A percentile compares a stretch with the other conserved stretches of the same genome.
Conservation (phyloP, 2,888 invertebrate genomes). For the Leptogaster cylindrica region DNA sequence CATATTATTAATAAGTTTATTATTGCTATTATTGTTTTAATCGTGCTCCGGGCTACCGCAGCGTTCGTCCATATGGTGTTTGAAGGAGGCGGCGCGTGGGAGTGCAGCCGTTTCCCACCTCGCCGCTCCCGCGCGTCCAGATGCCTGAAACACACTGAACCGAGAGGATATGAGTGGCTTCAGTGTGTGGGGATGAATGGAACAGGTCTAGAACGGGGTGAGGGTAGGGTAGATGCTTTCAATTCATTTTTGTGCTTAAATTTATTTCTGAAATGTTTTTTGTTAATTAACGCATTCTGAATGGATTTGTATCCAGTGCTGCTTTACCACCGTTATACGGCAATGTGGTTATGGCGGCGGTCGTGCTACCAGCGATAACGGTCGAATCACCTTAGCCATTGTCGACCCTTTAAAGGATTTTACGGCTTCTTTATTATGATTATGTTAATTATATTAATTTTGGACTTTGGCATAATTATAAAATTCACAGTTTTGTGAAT, state of each 20-base stretch:
- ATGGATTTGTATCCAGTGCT: slow-evolving; percentile 21
- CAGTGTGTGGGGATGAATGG: background rate
- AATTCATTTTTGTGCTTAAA: slow-evolving; percentile 47
- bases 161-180: background rate
- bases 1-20: slow-evolving; percentile 46
- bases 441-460: slow-evolving; percentile 42
- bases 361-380: slow-evolving; percentile 23
- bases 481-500: slow-evolving; percentile 17
- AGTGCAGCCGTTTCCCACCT: background rate
- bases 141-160: background rate
- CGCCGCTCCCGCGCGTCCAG: background rate
- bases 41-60: slow-evolving; percentile 21
- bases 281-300: slow-evolving; percentile 45
- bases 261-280: slow-evolving; percentile 47
- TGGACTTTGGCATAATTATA: slow-evolving; percentile 24
- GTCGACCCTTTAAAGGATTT: slow-evolving; percentile 39
- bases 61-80: background rate
- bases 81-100: background rate
- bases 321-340: slow-evolving; percentile 7
- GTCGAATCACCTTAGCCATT: slow-evolving; percentile 33
- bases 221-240: slow-evolving; percentile 31
- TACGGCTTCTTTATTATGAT: slow-evolving; percentile 38
- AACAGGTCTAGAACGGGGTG: background rate
- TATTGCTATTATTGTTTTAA: slow-evolving; percentile 44
- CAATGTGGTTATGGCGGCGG: slow-evolving; percentile 37